phyloP scores from a whole-genome alignment of 64 coral and sea anemone species.

The Montipora cactus region DNA sequence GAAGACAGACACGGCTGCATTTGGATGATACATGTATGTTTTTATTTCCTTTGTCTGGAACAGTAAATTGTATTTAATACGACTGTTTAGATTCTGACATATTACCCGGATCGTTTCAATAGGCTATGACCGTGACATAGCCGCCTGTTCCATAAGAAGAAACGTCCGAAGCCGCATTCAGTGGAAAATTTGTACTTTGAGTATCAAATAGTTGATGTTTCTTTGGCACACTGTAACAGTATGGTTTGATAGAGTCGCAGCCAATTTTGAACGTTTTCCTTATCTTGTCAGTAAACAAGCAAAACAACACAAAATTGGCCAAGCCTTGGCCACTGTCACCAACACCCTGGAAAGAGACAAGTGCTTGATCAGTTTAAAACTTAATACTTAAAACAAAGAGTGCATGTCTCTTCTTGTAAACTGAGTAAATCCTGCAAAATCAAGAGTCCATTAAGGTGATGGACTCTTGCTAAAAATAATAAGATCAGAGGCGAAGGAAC shows the following conservation, averaged over 20 bases:
- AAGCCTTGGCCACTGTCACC: conserved; percentile 80
- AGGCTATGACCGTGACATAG: not conserved
- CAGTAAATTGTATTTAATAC: not conserved
- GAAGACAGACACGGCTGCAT: too few species aligned
- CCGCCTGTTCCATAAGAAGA: not conserved
- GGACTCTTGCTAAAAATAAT: too few species aligned
- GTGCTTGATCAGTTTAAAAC: too few species aligned
- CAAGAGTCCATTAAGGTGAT: too few species aligned
- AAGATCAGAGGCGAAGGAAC: too few species aligned
- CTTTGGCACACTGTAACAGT: not conserved
- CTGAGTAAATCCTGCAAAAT: too few species aligned
- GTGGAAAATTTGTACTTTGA: conserved; percentile 15
- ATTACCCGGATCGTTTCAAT: not conserved
- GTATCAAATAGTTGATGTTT: not conserved
- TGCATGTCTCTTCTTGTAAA: too few species aligned
- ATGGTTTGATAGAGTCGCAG: conserved; percentile 11
- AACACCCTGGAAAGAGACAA: conserved; percentile 69
- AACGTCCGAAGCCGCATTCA: not conserved
- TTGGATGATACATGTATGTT: too few species aligned
- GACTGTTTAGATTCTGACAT: too few species aligned
- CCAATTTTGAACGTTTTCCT: conserved; percentile 30
- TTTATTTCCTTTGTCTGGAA: too few species aligned
- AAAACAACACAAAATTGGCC: conserved; percentile 81
- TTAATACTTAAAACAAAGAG: too few species aligned
- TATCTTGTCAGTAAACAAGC: conserved; percentile 78